phyloP scores from a whole-genome alignment of 2,888 invertebrate genomes.

The Miltochrista miniata region DNA sequence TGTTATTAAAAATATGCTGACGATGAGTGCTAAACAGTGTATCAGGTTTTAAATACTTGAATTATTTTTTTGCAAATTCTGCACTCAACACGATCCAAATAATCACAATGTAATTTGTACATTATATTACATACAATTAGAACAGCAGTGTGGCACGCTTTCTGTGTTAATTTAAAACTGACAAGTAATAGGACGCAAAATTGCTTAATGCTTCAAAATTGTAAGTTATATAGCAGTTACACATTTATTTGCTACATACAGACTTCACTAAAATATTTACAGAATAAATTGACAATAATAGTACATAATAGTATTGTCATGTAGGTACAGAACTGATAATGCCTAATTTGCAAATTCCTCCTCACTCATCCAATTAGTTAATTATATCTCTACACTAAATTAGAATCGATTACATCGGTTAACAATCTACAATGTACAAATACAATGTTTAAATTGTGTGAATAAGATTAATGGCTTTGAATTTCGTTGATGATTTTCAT shows the following conservation, averaged over 20 bases:
- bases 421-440: too few relatives aligned
- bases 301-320: too few relatives aligned
- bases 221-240: slow-evolving; percentile 50
- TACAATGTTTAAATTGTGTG: too few relatives aligned
- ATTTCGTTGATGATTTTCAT: too few relatives aligned
- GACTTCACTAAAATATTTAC: too few relatives aligned
- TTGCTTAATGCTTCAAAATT: slow-evolving; percentile 67
- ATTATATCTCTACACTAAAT: too few relatives aligned
- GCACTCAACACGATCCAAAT: slow-evolving; percentile 74
- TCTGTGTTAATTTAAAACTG: slow-evolving; percentile 50
- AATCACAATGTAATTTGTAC: slow-evolving; percentile 78
- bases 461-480: too few relatives aligned
- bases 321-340: too few relatives aligned
- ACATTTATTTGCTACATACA: slow-evolving; percentile 19
- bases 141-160: slow-evolving; percentile 72
- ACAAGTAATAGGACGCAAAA: slow-evolving; percentile 45
- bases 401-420: too few relatives aligned
- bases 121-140: slow-evolving; percentile 57
- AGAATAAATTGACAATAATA: too few relatives aligned
- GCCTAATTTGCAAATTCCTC: too few relatives aligned
- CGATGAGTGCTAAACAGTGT: slow-evolving; percentile 60
- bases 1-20: slow-evolving; percentile 36
- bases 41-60: slow-evolving; percentile 73
- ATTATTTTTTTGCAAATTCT: slow-evolving; percentile 65
- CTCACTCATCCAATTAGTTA: too few relatives aligned